A percentile compares a stretch with the other conserved stretches of the same genome.
phyloP scores from a whole-genome alignment of 2,113 vertebrate genomes.

The Cephalophus harveyi region DNA sequence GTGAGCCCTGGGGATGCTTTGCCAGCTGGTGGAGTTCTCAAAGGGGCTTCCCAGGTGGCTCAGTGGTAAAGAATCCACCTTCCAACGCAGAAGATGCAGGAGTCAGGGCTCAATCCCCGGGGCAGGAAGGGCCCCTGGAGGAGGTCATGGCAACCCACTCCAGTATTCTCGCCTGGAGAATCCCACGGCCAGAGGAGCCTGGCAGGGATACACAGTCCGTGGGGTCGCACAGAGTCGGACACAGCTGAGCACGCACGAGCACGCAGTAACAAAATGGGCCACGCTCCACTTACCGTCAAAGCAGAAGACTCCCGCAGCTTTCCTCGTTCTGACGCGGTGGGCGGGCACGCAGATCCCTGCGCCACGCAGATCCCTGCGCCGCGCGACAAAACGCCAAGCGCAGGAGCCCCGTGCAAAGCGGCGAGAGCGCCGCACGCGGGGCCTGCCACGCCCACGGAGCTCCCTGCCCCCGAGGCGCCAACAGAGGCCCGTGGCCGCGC shows the following conservation, averaged over 20 bases:
- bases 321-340: neutral
- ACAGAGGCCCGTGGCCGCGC: fast-evolving
- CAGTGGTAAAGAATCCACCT: neutral
- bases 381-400: fast-evolving
- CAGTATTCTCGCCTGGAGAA: neutral
- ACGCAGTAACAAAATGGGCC: fast-evolving
- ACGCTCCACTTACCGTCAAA: neutral
- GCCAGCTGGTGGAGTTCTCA: neutral
- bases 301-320: fast-evolving
- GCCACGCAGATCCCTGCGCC: fast-evolving
- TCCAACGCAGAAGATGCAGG: neutral
- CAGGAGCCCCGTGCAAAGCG: fast-evolving
- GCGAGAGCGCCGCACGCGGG: fast-evolving
- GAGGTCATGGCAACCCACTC: neutral
- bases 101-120: neutral
- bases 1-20: neutral
- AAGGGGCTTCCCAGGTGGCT: neutral
- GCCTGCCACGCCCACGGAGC: fast-evolving
- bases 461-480: fast-evolving
- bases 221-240: neutral
- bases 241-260: neutral
- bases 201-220: neutral
- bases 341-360: fast-evolving
- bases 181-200: neutral
- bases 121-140: neutral